phyloP scores from a whole-genome alignment of 2,113 vertebrate genomes.

The Arothron firmamentum region DNA sequence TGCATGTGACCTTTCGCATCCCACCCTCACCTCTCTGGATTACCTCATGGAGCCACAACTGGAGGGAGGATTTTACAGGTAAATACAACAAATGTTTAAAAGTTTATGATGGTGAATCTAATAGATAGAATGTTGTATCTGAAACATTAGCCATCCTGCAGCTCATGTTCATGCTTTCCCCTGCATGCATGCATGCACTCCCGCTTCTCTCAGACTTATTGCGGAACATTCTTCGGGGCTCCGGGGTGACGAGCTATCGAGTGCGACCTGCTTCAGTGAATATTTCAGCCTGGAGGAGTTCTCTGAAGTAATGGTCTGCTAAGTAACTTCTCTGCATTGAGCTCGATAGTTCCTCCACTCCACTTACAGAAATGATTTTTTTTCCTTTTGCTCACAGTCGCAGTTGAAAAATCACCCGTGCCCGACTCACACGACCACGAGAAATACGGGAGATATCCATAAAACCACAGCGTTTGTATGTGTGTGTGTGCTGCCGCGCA shows the following conservation, averaged over 20 bases:
- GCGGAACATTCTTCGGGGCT: conserved; percentile 60
- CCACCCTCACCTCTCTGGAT: conserved; percentile 33
- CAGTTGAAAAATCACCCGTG: conserved; percentile 29
- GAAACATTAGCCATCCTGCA: not conserved
- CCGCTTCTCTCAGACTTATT: conserved; percentile 57
- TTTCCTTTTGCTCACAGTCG: conserved; percentile 22
- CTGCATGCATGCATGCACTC: conserved; percentile 30
- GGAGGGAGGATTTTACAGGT: not conserved
- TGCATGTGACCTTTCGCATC: conserved; percentile 41
- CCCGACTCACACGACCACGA: conserved; percentile 31
- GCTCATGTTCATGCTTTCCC: conserved; percentile 12
- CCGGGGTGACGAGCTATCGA: conserved; percentile 47
- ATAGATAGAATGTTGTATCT: not conserved
- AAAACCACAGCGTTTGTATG: not conserved
- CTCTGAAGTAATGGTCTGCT: conserved; percentile 72
- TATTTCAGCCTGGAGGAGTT: conserved; percentile 70
- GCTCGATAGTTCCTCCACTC: conserved; percentile 69
- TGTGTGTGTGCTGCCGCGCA: conserved; percentile 9
- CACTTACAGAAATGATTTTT: conserved; percentile 67
- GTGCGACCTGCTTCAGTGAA: conserved; percentile 60
- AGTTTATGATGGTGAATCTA: too few species aligned
- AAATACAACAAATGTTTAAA: conserved; percentile 15
- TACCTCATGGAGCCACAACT: conserved; percentile 36
- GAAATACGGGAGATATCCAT: conserved; percentile 28
- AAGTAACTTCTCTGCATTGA: conserved; percentile 70